Evolutionary conservation across 2,113 vertebrate species (phyloP).

Genomic region (Entomyzon cyanotis): DNA sequence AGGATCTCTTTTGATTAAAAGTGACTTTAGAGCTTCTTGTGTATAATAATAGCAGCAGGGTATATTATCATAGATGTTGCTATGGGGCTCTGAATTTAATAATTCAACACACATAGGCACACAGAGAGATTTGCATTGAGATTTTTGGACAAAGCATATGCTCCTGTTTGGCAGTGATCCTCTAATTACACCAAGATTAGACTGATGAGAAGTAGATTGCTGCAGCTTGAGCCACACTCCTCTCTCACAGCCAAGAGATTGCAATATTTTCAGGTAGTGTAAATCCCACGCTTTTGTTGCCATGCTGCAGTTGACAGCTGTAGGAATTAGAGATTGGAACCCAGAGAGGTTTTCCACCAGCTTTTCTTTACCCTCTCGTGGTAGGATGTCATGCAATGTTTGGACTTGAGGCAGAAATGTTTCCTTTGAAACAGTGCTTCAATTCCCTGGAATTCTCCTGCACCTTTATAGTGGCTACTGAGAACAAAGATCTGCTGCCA

Average conservation of each 20-base stretch:
- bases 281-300: neutral
- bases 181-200: neutral
- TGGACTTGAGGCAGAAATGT: neutral
- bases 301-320: neutral
- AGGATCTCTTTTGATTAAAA: constrained; percentile 57
- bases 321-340: neutral
- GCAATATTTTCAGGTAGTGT: neutral
- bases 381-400: neutral
- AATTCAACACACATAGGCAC: neutral
- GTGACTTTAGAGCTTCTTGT: constrained; percentile 36
- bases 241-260: neutral
- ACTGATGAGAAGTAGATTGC: neutral
- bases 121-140: neutral
- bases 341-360: neutral
- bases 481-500: neutral
- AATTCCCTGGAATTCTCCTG: neutral
- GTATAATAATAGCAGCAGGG: constrained; percentile 19
- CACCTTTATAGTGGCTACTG: neutral
- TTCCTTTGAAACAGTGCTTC: neutral
- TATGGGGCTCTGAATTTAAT: constrained; percentile 12
- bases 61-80: neutral
- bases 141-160: neutral
- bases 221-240: neutral
- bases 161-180: neutral
- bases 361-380: neutral